Base-by-base conservation (phyloP, 37 sponge, comb jelly and placozoan species). In the Chondrosia reniformis region DNA sequence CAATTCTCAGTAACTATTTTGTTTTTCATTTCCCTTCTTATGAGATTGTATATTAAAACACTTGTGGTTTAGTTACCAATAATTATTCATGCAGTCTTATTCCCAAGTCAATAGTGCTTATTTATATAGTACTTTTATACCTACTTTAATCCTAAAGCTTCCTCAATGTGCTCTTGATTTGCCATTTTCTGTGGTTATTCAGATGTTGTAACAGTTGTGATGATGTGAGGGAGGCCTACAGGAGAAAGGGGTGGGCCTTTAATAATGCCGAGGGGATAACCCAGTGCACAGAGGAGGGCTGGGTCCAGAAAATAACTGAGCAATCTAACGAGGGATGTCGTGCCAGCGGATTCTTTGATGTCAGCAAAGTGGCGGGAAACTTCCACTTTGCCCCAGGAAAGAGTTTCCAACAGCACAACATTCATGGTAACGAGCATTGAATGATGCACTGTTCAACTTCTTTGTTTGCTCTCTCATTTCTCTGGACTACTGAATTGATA, bases 321-420 rank as follows among this genome's bases (percentile, higher is more conserved):
- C 94, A 95, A 85, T 54, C 85, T 19, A 88, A 95, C 39, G 98
- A 97, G 63, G 94, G 95, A 22, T 98, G 99, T 75, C 79, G 71
- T 39, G 85, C 88, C 32, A 44, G 80, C 3, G 99, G 99, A 31
- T 83, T 46, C 77, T 52, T 98, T 4, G 88, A 95, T 59, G 96
- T 98, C 32, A 95, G 89, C 84, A 98, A 98, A 81, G 99, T 98
- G 32, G 95, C 99, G 19, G 99, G 99, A 15, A 98, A 98, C 71
- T 81, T 98, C 71, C 99, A 98, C 79, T 96, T 98, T 79, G 97
- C 99, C 55, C 99, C 99, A 34, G 99, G 99, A 33, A 95, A 96
- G 89, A 98, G 99, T 74, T 98, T 96, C 62, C 96, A 98, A 42
- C 89, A 88, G 55, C 91, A 91, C 80, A 83, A 71, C 65, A 91